These are phyloP conservation scores for Drosophila formosana DNA, from an alignment of 2,888 invertebrate species.

Conservation along the genomic window DNA sequence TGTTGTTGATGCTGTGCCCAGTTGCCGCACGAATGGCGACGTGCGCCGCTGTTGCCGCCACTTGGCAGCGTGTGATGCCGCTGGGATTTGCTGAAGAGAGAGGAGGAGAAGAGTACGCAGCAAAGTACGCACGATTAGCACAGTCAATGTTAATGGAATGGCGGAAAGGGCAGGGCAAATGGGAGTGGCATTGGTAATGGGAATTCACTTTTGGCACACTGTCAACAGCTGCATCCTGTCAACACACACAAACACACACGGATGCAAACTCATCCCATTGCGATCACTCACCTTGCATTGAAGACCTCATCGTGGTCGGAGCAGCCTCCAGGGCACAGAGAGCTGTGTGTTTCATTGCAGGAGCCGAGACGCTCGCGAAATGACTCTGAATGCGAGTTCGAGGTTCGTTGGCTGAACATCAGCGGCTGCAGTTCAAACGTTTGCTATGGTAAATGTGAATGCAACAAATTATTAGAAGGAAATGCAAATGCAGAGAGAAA, in stretches of 20 bases:
- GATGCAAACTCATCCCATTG: constrained; percentile 17
- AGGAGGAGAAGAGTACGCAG: constrained; percentile 21
- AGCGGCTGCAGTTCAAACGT: constrained; percentile 82
- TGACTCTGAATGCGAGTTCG: constrained; percentile 81
- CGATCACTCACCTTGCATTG: constrained; percentile 82
- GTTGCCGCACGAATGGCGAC: constrained; percentile 84
- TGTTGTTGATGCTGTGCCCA: constrained; percentile 76
- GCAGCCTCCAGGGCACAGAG: constrained; percentile 63
- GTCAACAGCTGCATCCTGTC: constrained; percentile 83
- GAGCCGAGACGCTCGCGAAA: constrained; percentile 84
- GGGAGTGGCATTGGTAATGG: constrained; percentile 19
- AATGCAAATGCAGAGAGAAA: not conserved
- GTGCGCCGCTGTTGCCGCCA: constrained; percentile 64
- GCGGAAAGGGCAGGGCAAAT: constrained; percentile 18
- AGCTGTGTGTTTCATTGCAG: constrained; percentile 83
- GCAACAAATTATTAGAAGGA: constrained; percentile 38
- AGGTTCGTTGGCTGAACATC: constrained; percentile 81
- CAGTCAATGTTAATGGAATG: constrained; percentile 52
- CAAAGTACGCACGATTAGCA: constrained; percentile 75
- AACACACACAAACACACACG: constrained; percentile 26
- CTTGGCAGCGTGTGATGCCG: constrained; percentile 83
- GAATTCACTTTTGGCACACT: constrained; percentile 62
- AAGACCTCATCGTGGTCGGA: constrained; percentile 84
- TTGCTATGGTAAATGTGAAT: constrained; percentile 61
- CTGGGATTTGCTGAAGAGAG: constrained; percentile 67